These are phyloP conservation scores for Druceiella hillmani DNA, from an alignment of 2,888 invertebrate genomes.

Conservation along the genomic window DNA sequence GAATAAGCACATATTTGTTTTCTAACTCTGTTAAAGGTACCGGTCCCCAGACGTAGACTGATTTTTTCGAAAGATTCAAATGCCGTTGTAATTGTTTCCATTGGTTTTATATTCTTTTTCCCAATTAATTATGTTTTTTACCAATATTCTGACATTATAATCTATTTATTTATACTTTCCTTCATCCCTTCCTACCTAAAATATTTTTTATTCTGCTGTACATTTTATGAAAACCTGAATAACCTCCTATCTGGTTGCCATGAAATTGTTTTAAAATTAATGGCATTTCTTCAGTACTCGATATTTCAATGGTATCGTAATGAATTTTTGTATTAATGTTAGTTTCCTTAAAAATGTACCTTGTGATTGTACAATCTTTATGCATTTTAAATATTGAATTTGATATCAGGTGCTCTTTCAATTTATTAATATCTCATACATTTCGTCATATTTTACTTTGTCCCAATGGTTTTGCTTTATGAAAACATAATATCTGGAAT, in stretches of 20 bases:
- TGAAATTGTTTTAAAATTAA: constrained; percentile 2
- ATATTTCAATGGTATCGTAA: constrained; percentile 1
- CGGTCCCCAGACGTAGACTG: constrained; percentile 22
- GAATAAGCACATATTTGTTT: no score
- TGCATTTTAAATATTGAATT: constrained; percentile 1
- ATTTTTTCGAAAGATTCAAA: constrained; percentile 24
- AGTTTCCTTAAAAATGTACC: constrained; percentile 5
- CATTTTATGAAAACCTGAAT: constrained; percentile 9
- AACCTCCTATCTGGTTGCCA: constrained; percentile 1
- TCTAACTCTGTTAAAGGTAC: constrained; percentile 21
- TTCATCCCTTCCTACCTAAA: constrained; percentile 28
- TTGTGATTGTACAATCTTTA: constrained; percentile 4
- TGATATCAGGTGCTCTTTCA: not conserved
- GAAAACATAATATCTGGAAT: no score
- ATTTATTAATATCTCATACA: constrained; percentile 11
- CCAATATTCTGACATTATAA: constrained; percentile 23
- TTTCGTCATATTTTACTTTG: constrained; percentile 15
- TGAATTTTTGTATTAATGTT: constrained; percentile 5
- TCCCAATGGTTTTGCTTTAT: constrained; percentile 19
- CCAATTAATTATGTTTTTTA: constrained; percentile 19
- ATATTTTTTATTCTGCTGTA: constrained; percentile 18
- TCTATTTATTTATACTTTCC: constrained; percentile 25
- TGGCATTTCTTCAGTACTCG: constrained; percentile 6
- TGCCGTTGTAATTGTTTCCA: constrained; percentile 26
- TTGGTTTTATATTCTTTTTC: constrained; percentile 21